Conservation (phyloP, 2,888 invertebrate species). For the Caenorhabditis becei region DNA sequence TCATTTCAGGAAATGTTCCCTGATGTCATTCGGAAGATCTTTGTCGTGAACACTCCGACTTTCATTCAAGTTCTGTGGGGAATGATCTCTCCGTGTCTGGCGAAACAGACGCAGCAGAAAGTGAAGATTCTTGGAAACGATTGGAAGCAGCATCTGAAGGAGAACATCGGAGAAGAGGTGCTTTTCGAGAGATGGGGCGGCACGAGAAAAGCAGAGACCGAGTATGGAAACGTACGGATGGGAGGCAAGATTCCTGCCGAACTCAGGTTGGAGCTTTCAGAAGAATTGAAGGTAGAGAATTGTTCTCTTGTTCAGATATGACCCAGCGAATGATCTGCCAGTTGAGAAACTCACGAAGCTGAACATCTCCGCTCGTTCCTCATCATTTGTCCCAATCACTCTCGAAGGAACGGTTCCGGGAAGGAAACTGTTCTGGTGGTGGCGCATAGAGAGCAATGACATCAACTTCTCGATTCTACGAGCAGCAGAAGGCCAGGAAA, state of each 20-base stretch:
- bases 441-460: conserved; percentile 72
- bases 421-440: conserved; percentile 75
- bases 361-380: conserved; percentile 70
- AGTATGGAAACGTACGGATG: conserved; percentile 75
- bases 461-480: conserved; percentile 67
- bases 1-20: conserved; percentile 76
- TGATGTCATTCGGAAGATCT: conserved; percentile 77
- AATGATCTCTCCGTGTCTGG: conserved; percentile 75
- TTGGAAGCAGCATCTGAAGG: conserved; percentile 76
- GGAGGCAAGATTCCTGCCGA: conserved; percentile 77
- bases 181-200: conserved; percentile 79
- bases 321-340: conserved; percentile 69
- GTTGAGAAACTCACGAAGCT: conserved; percentile 72
- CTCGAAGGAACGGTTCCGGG: conserved; percentile 70
- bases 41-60: conserved; percentile 74
- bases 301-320: conserved; percentile 64
- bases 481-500: conserved; percentile 61
- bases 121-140: conserved; percentile 76
- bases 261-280: conserved; percentile 62
- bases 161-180: conserved; percentile 74
- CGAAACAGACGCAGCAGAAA: conserved; percentile 78
- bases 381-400: conserved; percentile 69
- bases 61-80: conserved; percentile 78
- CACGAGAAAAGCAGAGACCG: conserved; percentile 67
- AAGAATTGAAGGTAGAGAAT: too few species aligned